A percentile compares a stretch with the other conserved stretches of the same genome.
Evolutionary conservation across 2,888 invertebrate genomes (phyloP).

Genomic region (Oconnorella tubifera): DNA sequence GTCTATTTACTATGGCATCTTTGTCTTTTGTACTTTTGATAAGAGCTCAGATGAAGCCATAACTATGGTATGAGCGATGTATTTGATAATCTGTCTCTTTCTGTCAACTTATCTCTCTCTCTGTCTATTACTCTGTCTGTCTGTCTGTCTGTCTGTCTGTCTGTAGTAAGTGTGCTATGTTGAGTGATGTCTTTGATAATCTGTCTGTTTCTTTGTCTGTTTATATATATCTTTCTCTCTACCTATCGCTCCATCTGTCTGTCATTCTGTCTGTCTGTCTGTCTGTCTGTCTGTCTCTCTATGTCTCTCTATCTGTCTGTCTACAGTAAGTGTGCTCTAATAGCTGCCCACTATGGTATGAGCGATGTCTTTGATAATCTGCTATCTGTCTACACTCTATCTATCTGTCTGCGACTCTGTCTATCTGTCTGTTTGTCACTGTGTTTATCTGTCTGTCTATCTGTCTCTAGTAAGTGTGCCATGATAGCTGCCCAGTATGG

Average conservation of each 20-base stretch:
- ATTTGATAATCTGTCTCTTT: no score
- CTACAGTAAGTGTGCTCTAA: not conserved
- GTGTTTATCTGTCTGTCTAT: conserved; percentile 42
- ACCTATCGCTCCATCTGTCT: no score
- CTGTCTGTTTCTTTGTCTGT: conserved; percentile 86
- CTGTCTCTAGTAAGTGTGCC: conserved; percentile 59
- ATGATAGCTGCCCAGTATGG: conserved; percentile 61
- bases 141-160: no score
- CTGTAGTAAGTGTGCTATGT: conserved; percentile 61
- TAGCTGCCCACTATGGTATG: not conserved
- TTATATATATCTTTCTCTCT: conserved; percentile 82
- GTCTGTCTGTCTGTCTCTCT: not conserved
- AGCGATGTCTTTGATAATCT: conserved; percentile 83
- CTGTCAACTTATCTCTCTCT: no score
- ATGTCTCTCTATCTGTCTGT: not conserved
- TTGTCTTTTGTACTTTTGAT: not conserved
- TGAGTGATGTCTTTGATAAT: conserved; percentile 64
- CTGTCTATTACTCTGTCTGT: no score
- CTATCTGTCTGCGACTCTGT: no score
- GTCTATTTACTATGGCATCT: not conserved
- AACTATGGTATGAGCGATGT: not conserved
- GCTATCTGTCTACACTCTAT: conserved; percentile 86
- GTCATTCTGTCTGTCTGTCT: not conserved
- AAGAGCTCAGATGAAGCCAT: not conserved
- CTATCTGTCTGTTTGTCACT: no score